Conservation (phyloP, 2,797 vertebrate species). For the Phoeniculus purpureus region DNA sequence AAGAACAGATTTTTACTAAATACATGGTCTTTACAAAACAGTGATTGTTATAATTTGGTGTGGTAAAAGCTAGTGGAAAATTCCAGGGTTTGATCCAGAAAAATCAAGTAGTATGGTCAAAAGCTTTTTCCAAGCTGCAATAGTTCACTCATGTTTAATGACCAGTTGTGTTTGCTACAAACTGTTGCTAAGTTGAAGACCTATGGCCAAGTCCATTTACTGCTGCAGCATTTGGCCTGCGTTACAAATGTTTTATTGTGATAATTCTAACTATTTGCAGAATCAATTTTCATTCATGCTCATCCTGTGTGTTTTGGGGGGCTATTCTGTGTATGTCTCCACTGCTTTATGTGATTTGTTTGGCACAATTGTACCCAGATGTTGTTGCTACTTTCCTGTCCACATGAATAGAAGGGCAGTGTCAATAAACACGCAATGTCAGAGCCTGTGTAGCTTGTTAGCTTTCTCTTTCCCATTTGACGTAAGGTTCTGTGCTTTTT, state of each 20-base stretch:
- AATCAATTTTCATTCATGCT: neutral
- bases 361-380: neutral
- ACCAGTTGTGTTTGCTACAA: neutral
- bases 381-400: neutral
- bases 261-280: neutral
- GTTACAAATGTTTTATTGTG: neutral
- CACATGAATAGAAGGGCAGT: neutral
- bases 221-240: neutral
- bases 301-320: neutral
- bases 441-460: neutral
- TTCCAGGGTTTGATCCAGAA: neutral
- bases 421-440: neutral
- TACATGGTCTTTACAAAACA: neutral
- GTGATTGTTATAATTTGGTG: neutral
- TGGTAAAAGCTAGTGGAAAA: neutral
- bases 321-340: neutral
- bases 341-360: neutral
- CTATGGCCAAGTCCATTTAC: neutral
- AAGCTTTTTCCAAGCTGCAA: neutral
- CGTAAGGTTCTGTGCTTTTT: neutral
- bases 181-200: neutral
- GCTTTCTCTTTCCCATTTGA: neutral
- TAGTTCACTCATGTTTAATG: neutral
- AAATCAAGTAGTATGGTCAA: neutral
- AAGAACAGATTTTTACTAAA: neutral